phyloP scores from a whole-genome alignment of 2,113 vertebrate species.

The Tragulus kanchil region DNA sequence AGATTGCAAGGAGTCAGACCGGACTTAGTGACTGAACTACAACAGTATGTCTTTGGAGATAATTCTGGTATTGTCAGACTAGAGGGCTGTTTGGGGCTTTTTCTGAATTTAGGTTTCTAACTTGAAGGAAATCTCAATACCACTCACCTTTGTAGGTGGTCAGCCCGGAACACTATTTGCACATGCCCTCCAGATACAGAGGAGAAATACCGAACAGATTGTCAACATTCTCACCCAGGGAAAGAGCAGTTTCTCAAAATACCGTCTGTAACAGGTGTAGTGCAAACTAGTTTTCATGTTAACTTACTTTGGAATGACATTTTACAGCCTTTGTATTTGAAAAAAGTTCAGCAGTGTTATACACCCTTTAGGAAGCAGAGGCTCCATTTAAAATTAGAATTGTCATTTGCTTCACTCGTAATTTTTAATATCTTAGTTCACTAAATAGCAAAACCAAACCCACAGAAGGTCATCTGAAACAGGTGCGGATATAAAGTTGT shows the following conservation, averaged over 20 bases:
- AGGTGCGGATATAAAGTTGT: neutral
- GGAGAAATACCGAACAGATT: neutral
- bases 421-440: constrained; percentile 54
- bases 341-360: constrained; percentile 8
- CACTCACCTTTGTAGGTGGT: neutral
- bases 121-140: neutral
- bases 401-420: constrained; percentile 35
- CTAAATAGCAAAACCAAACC: constrained; percentile 47
- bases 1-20: neutral
- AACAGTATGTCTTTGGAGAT: neutral
- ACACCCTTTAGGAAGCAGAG: constrained; percentile 44
- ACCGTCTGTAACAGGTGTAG: constrained; percentile 58
- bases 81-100: neutral
- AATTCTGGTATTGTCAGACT: neutral
- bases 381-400: constrained; percentile 64
- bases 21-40: neutral
- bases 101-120: constrained; percentile 16
- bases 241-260: constrained; percentile 56
- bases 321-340: constrained; percentile 61
- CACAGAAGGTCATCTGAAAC: constrained; percentile 54
- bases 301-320: constrained; percentile 74
- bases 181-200: neutral
- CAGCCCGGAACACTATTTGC: neutral
- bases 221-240: constrained; percentile 21
- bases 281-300: constrained; percentile 34